Evolutionary conservation across 2,797 vertebrate species (phyloP).

Genomic region (Pogonophryne albipinna): DNA sequence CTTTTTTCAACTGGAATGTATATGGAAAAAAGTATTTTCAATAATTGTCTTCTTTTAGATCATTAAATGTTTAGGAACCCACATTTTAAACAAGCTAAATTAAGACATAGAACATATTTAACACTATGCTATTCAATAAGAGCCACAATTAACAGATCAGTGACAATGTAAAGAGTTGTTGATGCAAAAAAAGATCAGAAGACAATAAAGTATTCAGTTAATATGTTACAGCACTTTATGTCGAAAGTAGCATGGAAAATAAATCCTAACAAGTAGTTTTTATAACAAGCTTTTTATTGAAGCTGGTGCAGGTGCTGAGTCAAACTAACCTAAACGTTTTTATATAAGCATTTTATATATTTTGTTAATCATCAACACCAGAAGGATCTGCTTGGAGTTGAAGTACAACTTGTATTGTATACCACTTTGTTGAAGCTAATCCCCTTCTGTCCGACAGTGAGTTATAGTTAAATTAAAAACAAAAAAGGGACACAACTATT

Average conservation of each 20-base stretch:
- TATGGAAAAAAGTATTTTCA: too few relatives aligned
- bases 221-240: neutral
- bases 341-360: neutral
- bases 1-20: too few relatives aligned
- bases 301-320: neutral
- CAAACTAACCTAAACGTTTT: neutral
- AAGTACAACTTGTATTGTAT: neutral
- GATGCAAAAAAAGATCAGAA: neutral
- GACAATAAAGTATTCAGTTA: neutral
- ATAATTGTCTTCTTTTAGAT: neutral
- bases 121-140: neutral
- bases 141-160: neutral
- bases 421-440: neutral
- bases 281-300: neutral
- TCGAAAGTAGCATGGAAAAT: neutral
- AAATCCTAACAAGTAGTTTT: neutral
- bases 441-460: neutral
- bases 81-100: neutral
- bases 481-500: constrained; percentile 4
- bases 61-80: neutral
- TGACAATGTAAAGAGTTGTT: too few relatives aligned
- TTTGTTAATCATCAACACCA: neutral
- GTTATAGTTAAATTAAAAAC: neutral
- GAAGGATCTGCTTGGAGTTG: too few relatives aligned
- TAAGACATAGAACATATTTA: neutral